phyloP scores from a whole-genome alignment of 2,888 invertebrate genomes.

The Chydorus sphaericus region DNA sequence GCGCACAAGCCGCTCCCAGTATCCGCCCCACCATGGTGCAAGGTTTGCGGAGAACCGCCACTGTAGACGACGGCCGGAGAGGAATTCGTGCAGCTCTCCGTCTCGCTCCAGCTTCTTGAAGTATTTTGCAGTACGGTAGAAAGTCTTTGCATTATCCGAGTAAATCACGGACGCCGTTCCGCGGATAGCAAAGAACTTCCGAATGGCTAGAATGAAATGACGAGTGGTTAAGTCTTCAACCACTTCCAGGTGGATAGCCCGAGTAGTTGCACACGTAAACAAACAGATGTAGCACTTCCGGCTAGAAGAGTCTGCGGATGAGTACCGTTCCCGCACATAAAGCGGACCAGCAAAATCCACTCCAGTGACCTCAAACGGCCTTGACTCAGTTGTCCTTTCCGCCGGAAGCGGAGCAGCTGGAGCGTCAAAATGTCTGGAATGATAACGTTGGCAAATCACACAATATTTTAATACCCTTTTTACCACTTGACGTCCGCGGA shows the following conservation, averaged over 20 bases:
- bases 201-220: not conserved
- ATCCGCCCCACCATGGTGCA: conserved; percentile 13
- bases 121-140: not conserved
- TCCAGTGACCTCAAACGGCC: conserved; percentile 1
- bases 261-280: conserved; percentile 1
- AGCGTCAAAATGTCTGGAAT: no score
- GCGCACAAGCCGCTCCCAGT: conserved; percentile 7
- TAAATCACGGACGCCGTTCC: conserved; percentile 8
- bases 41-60: conserved; percentile 11
- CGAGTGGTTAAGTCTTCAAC: conserved; percentile 1
- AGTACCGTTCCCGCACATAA: conserved; percentile 11
- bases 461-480: not conserved
- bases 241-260: conserved; percentile 13
- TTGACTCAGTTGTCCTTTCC: not conserved
- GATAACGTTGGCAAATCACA: not conserved
- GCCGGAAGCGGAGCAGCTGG: conserved; percentile 4
- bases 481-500: not conserved
- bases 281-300: not conserved
- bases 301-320: not conserved
- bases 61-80: not conserved
- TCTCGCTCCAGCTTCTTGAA: not conserved
- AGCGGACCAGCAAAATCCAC: not conserved
- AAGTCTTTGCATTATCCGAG: conserved; percentile 8
- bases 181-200: not conserved
- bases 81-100: not conserved